A percentile compares a stretch with the other conserved stretches of the same genome.
Conservation (phyloP, 1,140 invertebrate species). For the Ooceraea biroi region DNA sequence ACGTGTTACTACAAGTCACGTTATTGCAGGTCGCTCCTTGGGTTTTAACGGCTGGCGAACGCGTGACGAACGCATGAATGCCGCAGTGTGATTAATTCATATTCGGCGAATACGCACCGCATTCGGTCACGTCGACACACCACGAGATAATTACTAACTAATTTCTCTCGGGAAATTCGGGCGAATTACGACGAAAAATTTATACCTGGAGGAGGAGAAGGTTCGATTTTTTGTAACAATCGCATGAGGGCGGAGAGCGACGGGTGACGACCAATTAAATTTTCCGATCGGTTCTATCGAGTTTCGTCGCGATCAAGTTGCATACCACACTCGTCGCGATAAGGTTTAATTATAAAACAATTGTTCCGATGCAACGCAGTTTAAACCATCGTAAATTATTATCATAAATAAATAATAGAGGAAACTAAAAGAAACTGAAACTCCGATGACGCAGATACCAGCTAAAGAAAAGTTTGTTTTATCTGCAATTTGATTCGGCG, state of each 20-base stretch:
- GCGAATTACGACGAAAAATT: conserved; percentile 22
- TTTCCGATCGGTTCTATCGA: conserved; percentile 54
- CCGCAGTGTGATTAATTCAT: conserved; percentile 55
- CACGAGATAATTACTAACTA: conserved; percentile 57
- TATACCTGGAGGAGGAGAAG: not conserved
- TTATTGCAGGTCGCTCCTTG: not conserved
- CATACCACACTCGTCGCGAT: conserved; percentile 2
- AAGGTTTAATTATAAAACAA: conserved; percentile 29
- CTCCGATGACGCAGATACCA: too few species aligned
- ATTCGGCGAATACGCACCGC: conserved; percentile 23
- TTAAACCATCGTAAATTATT: too few species aligned
- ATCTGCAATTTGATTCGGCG: too few species aligned
- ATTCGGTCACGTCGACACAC: conserved; percentile 19
- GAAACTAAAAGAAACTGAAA: too few species aligned
- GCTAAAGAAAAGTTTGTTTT: too few species aligned
- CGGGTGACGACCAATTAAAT: conserved; percentile 52
- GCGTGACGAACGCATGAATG: conserved; percentile 5
- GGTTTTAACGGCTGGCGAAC: conserved; percentile 39
- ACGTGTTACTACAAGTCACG: not conserved
- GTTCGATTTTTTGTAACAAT: conserved; percentile 31
- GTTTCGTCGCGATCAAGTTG: conserved; percentile 13
- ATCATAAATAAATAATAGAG: too few species aligned
- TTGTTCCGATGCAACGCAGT: not conserved
- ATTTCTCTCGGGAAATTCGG: conserved; percentile 26
- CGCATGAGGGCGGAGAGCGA: not conserved